Evolutionary conservation across 2,797 vertebrate species (phyloP).

Genomic region (Chrosomus eos): DNA sequence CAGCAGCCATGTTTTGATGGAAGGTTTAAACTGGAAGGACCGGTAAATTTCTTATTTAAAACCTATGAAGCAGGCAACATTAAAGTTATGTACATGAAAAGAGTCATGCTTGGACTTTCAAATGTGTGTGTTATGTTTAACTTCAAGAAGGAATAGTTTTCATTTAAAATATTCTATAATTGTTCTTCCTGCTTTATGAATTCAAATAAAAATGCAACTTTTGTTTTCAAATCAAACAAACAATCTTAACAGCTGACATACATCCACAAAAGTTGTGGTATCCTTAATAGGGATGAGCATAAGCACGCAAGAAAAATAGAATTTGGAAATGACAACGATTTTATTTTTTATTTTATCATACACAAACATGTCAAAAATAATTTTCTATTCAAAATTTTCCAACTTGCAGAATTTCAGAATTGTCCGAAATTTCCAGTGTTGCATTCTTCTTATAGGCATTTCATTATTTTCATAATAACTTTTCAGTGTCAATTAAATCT

Average conservation of each 20-base stretch:
- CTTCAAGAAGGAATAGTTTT: constrained; percentile 19
- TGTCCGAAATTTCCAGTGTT: neutral
- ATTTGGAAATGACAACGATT: neutral
- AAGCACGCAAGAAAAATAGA: neutral
- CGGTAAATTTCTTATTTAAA: neutral
- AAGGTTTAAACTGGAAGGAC: constrained; percentile 25
- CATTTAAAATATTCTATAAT: neutral
- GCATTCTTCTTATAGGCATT: neutral
- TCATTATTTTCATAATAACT: neutral
- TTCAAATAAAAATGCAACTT: neutral
- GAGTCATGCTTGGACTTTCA: neutral
- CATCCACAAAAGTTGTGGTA: neutral
- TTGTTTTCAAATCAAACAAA: neutral
- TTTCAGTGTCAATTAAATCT: neutral
- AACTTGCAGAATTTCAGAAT: neutral
- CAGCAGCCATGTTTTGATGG: constrained; percentile 29
- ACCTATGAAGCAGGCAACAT: constrained; percentile 19
- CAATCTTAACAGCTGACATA: neutral
- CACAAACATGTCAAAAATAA: neutral
- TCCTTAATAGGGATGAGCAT: neutral
- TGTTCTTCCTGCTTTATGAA: neutral
- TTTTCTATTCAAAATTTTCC: neutral
- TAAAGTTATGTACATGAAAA: constrained; percentile 8
- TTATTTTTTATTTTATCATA: neutral
- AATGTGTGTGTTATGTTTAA: neutral